phyloP scores from a whole-genome alignment of 2,797 vertebrate species.

The Yasuhikotakia modesta region DNA sequence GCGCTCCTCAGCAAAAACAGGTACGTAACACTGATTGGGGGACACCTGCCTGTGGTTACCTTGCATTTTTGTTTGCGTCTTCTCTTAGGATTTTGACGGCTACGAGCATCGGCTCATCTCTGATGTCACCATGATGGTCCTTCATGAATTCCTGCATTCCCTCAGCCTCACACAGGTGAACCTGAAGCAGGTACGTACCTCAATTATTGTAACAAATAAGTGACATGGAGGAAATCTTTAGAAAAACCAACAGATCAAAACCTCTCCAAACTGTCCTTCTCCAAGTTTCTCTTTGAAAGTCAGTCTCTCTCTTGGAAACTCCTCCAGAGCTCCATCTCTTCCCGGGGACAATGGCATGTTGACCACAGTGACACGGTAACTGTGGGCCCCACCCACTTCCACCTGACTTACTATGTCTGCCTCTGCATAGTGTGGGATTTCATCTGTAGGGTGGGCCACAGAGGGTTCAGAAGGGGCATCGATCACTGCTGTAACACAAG shows the following conservation, averaged over 20 bases:
- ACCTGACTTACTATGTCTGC: constrained; percentile 94
- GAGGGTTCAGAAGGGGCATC: constrained; percentile 68
- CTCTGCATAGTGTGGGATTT: constrained; percentile 92
- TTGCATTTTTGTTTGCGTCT: constrained; percentile 96
- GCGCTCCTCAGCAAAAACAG: constrained; percentile 43
- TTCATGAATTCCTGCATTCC: constrained; percentile 88
- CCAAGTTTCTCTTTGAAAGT: constrained; percentile 91
- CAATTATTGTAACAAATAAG: neutral
- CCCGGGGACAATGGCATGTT: constrained; percentile 87
- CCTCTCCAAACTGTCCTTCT: constrained; percentile 97
- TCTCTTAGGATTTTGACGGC: constrained; percentile 84
- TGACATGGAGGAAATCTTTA: neutral
- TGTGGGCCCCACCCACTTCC: constrained; percentile 83
- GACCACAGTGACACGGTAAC: constrained; percentile 85
- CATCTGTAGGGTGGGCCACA: constrained; percentile 72
- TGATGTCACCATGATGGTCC: constrained; percentile 78
- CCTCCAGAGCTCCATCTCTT: constrained; percentile 86
- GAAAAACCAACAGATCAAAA: constrained; percentile 62
- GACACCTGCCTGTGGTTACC: constrained; percentile 68
- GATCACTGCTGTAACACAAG: constrained; percentile 60
- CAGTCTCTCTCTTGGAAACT: constrained; percentile 91
- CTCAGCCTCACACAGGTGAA: constrained; percentile 95
- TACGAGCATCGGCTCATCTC: constrained; percentile 79
- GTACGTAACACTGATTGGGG: constrained; percentile 3
- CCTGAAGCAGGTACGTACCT: constrained; percentile 71